A percentile compares a stretch with the other conserved stretches of the same genome.
Conservation (phyloP, 2,113 vertebrate genomes). For the Laterallus jamaicensis region DNA sequence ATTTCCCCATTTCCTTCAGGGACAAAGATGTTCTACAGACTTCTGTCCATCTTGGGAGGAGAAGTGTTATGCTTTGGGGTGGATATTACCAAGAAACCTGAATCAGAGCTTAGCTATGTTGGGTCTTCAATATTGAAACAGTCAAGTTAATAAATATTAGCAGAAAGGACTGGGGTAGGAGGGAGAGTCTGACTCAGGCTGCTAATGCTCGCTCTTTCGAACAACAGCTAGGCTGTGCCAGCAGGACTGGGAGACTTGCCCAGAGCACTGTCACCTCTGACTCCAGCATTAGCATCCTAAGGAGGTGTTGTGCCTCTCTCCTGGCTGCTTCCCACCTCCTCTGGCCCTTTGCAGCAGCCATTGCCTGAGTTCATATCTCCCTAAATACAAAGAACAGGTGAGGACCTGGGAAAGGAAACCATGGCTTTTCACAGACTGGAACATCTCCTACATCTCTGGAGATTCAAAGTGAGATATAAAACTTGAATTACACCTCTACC, state of each 20-base stretch:
- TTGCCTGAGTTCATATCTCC: not conserved
- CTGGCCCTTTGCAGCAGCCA: not conserved
- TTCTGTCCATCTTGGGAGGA: slow-evolving; percentile 8
- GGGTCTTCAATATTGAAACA: not conserved
- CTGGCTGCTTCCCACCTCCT: not conserved
- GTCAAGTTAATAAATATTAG: slow-evolving; percentile 30
- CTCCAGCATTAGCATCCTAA: not conserved
- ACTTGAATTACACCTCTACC: not conserved
- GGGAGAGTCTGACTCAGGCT: slow-evolving; percentile 25
- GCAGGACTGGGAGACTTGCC: not conserved
- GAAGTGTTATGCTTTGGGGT: slow-evolving; percentile 48
- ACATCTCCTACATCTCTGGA: rapidly evolving
- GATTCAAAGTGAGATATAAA: not conserved
- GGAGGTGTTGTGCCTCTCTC: not conserved
- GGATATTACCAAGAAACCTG: slow-evolving; percentile 31
- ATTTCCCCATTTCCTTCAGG: not conserved
- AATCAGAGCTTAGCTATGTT: slow-evolving; percentile 21
- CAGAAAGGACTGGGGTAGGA: not conserved
- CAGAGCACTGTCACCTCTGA: not conserved
- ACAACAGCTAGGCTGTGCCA: slow-evolving; percentile 19
- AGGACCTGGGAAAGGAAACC: not conserved
- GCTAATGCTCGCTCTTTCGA: slow-evolving; percentile 29
- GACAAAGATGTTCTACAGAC: not conserved
- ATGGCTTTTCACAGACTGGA: not conserved
- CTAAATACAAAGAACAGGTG: not conserved